Conservation (phyloP, 2,113 vertebrate genomes). For the Panthera leo region DNA sequence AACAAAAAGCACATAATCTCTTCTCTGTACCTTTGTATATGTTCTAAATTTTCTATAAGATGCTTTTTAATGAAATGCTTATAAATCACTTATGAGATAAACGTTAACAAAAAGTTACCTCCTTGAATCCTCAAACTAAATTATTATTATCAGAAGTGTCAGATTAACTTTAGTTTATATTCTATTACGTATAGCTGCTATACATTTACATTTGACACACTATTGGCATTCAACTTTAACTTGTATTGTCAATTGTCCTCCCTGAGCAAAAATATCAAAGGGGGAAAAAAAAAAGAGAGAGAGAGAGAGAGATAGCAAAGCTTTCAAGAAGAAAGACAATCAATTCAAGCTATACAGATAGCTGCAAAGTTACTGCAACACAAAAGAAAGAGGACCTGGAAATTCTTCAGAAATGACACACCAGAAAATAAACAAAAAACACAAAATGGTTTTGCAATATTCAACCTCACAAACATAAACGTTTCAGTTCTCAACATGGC, state of each 20-base stretch:
- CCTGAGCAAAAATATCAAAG: neutral
- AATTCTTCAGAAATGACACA: conserved; percentile 25
- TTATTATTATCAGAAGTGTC: neutral
- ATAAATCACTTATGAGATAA: neutral
- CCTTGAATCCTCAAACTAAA: neutral
- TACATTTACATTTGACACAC: neutral
- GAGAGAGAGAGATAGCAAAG: neutral
- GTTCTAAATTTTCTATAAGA: neutral
- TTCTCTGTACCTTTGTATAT: neutral
- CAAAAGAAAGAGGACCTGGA: neutral
- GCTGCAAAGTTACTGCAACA: neutral
- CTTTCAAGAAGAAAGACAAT: neutral
- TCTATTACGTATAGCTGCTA: neutral
- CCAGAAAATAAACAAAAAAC: conserved; percentile 1
- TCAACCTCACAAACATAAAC: neutral
- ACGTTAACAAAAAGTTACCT: neutral
- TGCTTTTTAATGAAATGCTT: neutral
- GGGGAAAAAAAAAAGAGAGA: neutral
- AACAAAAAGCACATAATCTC: neutral
- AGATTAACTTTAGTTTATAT: neutral
- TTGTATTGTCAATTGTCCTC: neutral
- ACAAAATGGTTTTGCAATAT: neutral
- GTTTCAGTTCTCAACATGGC: neutral
- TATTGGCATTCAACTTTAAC: neutral
- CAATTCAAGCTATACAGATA: neutral